A percentile compares a stretch with the other conserved stretches of the same genome.
phyloP scores from a whole-genome alignment of 2,113 vertebrate species.

The Lepisosteus osseus region DNA sequence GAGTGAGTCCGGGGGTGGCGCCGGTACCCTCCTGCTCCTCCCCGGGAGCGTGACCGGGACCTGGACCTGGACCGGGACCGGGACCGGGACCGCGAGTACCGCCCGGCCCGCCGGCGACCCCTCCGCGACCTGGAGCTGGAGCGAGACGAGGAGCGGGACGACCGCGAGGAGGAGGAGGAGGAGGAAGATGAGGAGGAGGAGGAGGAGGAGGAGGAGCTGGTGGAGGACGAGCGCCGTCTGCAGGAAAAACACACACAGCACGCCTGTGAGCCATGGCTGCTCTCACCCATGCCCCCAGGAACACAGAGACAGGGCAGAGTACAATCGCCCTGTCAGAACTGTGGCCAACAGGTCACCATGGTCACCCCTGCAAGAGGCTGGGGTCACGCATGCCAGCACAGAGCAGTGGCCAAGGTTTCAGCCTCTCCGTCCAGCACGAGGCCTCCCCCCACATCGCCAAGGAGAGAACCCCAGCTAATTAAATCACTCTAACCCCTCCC shows the following conservation, averaged over 20 bases:
- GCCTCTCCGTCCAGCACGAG: no score
- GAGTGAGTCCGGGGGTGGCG: constrained; percentile 62
- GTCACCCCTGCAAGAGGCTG: no score
- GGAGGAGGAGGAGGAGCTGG: constrained; percentile 56
- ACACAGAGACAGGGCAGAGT: not conserved
- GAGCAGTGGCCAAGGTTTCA: no score
- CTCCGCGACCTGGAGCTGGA: constrained; percentile 70
- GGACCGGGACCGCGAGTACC: constrained; percentile 64
- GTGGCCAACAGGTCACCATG: not conserved
- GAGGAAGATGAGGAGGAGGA: constrained; percentile 70
- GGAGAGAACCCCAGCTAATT: no score
- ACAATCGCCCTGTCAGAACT: not conserved
- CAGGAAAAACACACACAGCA: constrained; percentile 51
- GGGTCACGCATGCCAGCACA: no score
- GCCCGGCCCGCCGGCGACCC: constrained; percentile 61
- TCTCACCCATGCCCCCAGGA: not conserved
- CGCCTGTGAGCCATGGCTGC: constrained; percentile 8
- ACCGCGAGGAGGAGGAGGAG: constrained; percentile 63
- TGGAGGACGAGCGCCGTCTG: constrained; percentile 69
- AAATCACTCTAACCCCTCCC: no score
- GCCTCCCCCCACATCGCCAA: no score
- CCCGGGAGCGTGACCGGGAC: constrained; percentile 65
- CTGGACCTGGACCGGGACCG: constrained; percentile 71
- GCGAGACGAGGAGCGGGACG: constrained; percentile 69
- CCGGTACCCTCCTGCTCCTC: constrained; percentile 60